These are phyloP conservation scores for Leucophora obtusa DNA, from an alignment of 2,888 invertebrate genomes.

Conservation along the genomic window DNA sequence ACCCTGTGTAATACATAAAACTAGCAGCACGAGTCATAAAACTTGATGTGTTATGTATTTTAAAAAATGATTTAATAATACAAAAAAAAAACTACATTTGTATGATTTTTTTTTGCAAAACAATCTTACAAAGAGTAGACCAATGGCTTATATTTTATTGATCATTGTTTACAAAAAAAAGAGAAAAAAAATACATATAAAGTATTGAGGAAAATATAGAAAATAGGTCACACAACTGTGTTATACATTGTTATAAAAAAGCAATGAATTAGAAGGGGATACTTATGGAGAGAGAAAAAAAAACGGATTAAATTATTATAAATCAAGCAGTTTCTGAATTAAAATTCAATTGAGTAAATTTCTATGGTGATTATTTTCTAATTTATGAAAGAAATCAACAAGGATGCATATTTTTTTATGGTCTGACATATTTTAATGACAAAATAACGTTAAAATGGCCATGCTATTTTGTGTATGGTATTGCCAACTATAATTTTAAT, in stretches of 20 bases:
- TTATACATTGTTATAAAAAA: background rate
- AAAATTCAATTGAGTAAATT: background rate
- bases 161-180: background rate
- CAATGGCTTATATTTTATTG: background rate
- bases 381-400: too few species aligned
- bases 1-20: background rate
- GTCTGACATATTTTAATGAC: too few species aligned
- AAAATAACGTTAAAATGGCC: too few species aligned
- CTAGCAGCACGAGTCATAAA: conserved; percentile 44
- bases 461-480: too few species aligned
- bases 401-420: too few species aligned
- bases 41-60: conserved; percentile 36
- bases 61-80: conserved; percentile 8
- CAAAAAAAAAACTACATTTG: background rate
- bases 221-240: background rate
- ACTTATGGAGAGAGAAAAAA: background rate
- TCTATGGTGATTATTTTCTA: too few species aligned
- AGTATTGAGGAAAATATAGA: background rate
- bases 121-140: background rate
- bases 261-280: background rate
- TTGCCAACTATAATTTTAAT: too few species aligned
- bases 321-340: background rate
- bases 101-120: background rate
- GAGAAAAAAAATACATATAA: background rate
- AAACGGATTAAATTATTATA: background rate